These are phyloP conservation scores for Lucinisca nassula DNA, from an alignment of 2,888 invertebrate genomes.

Conservation along the genomic window DNA sequence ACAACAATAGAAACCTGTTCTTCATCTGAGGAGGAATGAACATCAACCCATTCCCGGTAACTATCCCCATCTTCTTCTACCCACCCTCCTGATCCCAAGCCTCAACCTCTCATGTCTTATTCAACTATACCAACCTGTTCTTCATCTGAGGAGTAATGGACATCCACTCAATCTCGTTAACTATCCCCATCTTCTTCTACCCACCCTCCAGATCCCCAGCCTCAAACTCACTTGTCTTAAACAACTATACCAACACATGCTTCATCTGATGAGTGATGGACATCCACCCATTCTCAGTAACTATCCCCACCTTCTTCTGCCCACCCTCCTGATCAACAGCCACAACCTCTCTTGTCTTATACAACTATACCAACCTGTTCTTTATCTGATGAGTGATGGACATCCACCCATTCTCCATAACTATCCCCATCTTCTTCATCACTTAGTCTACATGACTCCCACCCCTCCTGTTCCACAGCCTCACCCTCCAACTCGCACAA, in stretches of 20 bases:
- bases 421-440: constrained; percentile 79
- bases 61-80: no score
- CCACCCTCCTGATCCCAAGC: neutral
- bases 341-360: no score
- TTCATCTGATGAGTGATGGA: constrained; percentile 86
- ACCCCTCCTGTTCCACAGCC: constrained; percentile 18
- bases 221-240: no score
- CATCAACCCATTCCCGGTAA: no score
- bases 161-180: constrained; percentile 22
- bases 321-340: constrained; percentile 43
- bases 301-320: constrained; percentile 57
- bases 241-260: no score
- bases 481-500: no score
- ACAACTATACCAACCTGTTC: constrained; percentile 67
- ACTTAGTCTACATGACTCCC: no score
- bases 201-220: constrained; percentile 42
- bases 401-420: constrained; percentile 87
- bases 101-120: no score
- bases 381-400: constrained; percentile 87
- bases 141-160: constrained; percentile 86
- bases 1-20: constrained; percentile 66
- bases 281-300: constrained; percentile 25
- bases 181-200: constrained; percentile 56
- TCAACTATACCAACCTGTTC: constrained; percentile 68
- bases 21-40: no score